phyloP scores from a whole-genome alignment of 2,113 vertebrate genomes.

The Sphyrna mokarran region DNA sequence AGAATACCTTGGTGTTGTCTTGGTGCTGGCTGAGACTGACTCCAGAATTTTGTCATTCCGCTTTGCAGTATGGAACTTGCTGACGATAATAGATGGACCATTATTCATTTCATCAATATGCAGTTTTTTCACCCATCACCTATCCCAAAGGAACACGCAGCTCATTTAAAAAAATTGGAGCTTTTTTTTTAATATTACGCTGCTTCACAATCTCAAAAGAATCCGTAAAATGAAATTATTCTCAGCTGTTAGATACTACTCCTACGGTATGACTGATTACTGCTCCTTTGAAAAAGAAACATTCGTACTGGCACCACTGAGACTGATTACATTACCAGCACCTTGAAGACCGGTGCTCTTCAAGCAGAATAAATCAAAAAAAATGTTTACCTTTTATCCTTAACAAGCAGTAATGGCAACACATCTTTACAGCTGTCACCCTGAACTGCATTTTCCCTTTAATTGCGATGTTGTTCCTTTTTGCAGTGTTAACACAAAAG shows the following conservation, averaged over 20 bases:
- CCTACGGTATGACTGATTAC: slow-evolving; percentile 10
- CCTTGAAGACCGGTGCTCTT: background rate
- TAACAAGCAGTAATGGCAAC: slow-evolving; percentile 26
- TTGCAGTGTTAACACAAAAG: slow-evolving; percentile 4
- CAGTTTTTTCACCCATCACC: background rate
- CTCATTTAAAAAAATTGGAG: background rate
- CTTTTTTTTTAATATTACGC: background rate
- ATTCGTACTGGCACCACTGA: background rate
- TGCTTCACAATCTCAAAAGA: background rate
- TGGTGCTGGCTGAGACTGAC: background rate
- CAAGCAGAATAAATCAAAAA: slow-evolving; percentile 18
- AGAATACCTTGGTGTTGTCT: background rate
- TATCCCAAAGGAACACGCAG: background rate
- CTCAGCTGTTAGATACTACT: background rate
- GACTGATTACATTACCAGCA: slow-evolving; percentile 15
- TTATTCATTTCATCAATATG: slow-evolving; percentile 24
- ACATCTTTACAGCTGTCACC: slow-evolving; percentile 3
- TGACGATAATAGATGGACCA: background rate
- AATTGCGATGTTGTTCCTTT: background rate
- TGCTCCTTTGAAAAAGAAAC: slow-evolving; percentile 22
- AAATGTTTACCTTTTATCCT: slow-evolving; percentile 7
- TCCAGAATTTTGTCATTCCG: background rate
- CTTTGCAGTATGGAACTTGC: background rate
- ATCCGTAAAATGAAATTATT: background rate
- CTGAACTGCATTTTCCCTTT: slow-evolving; percentile 15